These are phyloP conservation scores for Matsumurasca onukii DNA, from an alignment of 1,140 invertebrate genomes.

Conservation along the genomic window DNA sequence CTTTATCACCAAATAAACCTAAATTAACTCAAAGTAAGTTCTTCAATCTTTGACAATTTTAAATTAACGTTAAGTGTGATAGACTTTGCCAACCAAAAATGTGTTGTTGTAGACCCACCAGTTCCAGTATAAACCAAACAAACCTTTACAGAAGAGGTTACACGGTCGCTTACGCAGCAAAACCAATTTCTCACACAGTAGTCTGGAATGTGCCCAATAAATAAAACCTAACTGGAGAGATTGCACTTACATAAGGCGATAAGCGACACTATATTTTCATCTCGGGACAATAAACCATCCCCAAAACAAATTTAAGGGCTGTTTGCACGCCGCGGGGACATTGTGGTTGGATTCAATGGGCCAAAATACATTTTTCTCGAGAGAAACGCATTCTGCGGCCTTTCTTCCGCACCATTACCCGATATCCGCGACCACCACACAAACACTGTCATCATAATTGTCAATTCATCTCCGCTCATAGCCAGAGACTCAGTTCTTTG, in stretches of 20 bases:
- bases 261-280: background rate
- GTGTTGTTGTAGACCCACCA: background rate
- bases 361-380: slow-evolving; percentile 15
- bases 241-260: background rate
- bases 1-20: too few relatives aligned
- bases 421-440: background rate
- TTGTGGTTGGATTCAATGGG: background rate
- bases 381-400: slow-evolving; percentile 11
- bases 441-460: background rate
- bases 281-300: background rate
- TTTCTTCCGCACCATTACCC: slow-evolving; percentile 7
- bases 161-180: too few relatives aligned
- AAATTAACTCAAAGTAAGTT: too few relatives aligned
- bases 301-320: background rate
- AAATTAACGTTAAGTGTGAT: background rate
- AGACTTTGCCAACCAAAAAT: background rate
- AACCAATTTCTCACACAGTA: too few relatives aligned
- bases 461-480: slow-evolving; percentile 1
- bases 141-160: background rate
- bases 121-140: background rate
- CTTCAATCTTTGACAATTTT: too few relatives aligned
- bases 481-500: too few relatives aligned
- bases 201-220: background rate
- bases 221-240: background rate
- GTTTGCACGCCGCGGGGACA: slow-evolving; percentile 2